Conservation (phyloP, 2,797 vertebrate genomes). For the Sebastolobus altivelis region DNA sequence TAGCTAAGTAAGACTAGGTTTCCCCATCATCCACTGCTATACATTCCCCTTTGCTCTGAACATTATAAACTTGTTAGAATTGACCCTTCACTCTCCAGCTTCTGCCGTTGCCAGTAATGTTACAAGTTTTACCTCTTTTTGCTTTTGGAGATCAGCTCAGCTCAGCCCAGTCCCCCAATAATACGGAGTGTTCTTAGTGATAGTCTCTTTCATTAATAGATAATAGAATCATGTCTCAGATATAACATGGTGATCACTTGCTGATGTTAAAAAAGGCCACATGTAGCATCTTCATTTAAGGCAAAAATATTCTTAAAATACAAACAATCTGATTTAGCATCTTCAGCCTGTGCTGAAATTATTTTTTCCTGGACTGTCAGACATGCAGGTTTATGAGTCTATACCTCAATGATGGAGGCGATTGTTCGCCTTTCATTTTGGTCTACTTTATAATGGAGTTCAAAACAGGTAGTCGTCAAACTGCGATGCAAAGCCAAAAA, state of each 20-base stretch:
- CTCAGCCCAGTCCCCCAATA: background rate
- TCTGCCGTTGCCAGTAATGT: background rate
- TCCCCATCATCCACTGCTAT: background rate
- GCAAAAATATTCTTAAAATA: background rate
- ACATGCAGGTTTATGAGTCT: background rate
- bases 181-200: background rate
- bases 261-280: background rate
- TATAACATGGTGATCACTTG: background rate
- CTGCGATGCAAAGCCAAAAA: constrained; percentile 54
- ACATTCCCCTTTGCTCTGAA: background rate
- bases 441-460: constrained; percentile 27
- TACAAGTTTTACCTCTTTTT: background rate
- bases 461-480: constrained; percentile 50
- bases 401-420: background rate
- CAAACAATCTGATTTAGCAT: background rate
- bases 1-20: background rate
- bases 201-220: background rate
- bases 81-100: background rate
- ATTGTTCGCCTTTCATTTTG: constrained; percentile 39
- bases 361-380: background rate
- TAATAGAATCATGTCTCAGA: background rate
- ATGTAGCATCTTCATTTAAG: background rate
- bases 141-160: background rate
- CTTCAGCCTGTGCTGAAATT: background rate
- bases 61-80: background rate